Conservation (phyloP, 1,140 invertebrate species). For the Eulimnadia texana region DNA sequence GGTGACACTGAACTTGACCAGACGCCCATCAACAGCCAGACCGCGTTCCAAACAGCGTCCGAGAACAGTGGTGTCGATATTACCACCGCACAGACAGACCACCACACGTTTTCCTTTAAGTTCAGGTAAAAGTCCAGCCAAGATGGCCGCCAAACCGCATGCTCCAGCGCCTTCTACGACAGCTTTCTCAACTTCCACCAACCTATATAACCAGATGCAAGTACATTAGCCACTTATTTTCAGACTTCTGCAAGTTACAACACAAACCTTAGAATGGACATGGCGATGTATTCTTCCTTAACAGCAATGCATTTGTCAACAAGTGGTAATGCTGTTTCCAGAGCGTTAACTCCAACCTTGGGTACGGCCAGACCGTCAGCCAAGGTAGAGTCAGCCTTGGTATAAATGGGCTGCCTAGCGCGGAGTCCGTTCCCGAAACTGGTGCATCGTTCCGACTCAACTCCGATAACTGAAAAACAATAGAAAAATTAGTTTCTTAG, state of each 20-base stretch:
- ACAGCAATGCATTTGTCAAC: slow-evolving; percentile 73
- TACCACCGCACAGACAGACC: slow-evolving; percentile 70
- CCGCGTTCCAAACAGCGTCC: slow-evolving; percentile 77
- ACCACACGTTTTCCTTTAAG: slow-evolving; percentile 75
- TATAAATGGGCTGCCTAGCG: slow-evolving; percentile 48
- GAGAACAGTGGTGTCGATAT: slow-evolving; percentile 83
- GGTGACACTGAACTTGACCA: slow-evolving; percentile 72
- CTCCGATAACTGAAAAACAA: slow-evolving; percentile 39
- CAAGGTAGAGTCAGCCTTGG: slow-evolving; percentile 55
- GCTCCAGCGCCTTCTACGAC: slow-evolving; percentile 89
- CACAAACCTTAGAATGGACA: slow-evolving; percentile 55
- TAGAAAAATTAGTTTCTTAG: neutral
- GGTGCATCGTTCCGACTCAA: slow-evolving; percentile 77
- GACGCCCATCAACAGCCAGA: slow-evolving; percentile 68
- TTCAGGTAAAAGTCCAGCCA: slow-evolving; percentile 67
- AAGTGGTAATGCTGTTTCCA: slow-evolving; percentile 52
- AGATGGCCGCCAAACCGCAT: slow-evolving; percentile 66
- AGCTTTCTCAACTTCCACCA: slow-evolving; percentile 80
- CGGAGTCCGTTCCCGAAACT: slow-evolving; percentile 63
- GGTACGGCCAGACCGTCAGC: slow-evolving; percentile 87
- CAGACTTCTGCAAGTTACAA: neutral
- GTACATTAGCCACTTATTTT: neutral
- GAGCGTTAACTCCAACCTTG: slow-evolving; percentile 75
- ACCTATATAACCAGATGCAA: slow-evolving; percentile 10
- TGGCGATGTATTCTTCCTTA: slow-evolving; percentile 71